phyloP scores from a whole-genome alignment of 1,140 invertebrate species.

The Epicauta chinensis region DNA sequence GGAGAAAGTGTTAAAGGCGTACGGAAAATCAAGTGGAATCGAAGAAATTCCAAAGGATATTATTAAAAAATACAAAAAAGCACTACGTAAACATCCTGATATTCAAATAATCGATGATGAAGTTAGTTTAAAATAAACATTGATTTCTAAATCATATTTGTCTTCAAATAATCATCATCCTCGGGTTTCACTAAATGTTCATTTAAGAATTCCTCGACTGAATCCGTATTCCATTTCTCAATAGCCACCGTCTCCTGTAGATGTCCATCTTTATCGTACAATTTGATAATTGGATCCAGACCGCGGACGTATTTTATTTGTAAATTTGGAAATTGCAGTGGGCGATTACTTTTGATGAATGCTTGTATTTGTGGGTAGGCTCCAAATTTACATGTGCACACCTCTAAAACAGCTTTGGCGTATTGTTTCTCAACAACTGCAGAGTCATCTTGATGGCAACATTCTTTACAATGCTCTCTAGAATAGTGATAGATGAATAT shows the following conservation, averaged over 20 bases:
- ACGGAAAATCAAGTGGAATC: conserved; percentile 32
- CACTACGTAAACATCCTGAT: conserved; percentile 40
- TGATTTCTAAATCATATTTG: conserved; percentile 48
- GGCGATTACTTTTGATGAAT: conserved; percentile 84
- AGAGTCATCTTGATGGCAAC: conserved; percentile 62
- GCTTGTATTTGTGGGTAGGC: conserved; percentile 95
- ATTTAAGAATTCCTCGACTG: conserved; percentile 88
- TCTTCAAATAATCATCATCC: conserved; percentile 53
- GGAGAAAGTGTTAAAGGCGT: conserved; percentile 42
- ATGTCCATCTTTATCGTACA: conserved; percentile 76
- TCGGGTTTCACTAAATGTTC: conserved; percentile 65
- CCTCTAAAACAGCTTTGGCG: conserved; percentile 80
- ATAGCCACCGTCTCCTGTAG: conserved; percentile 84
- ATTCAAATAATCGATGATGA: conserved; percentile 30
- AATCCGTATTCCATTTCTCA: conserved; percentile 96
- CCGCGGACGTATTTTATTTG: conserved; percentile 85
- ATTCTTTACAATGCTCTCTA: conserved; percentile 70
- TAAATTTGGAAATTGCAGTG: conserved; percentile 81
- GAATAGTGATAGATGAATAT: no score
- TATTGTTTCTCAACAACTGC: conserved; percentile 61
- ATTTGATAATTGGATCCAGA: conserved; percentile 85
- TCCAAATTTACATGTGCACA: conserved; percentile 93
- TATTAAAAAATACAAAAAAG: conserved; percentile 42
- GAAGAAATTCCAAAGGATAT: conserved; percentile 36
- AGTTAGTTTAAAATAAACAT: neutral